Conservation (phyloP, 2,113 vertebrate species). For the Nicator chloris region DNA sequence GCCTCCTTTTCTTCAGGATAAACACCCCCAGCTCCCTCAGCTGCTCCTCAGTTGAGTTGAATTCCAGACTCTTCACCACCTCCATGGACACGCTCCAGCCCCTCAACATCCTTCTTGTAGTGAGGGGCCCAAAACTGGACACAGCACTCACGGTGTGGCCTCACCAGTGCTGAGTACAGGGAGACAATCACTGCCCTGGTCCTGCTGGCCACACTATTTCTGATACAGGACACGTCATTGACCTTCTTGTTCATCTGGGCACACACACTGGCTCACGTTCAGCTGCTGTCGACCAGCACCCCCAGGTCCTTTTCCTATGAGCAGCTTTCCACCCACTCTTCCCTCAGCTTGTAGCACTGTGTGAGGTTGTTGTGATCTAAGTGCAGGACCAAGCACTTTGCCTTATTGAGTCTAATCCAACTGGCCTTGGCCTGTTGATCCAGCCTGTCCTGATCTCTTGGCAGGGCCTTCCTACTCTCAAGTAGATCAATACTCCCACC, state of each 20-base stretch:
- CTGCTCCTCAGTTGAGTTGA: background rate
- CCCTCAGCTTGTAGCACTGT: background rate
- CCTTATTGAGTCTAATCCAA: background rate
- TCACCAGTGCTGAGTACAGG: background rate
- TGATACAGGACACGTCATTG: background rate
- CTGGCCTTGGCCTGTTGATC: background rate
- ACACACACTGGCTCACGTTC: background rate
- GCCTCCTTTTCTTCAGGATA: background rate
- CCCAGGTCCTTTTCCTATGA: background rate
- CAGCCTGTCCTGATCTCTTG: background rate
- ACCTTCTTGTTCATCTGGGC: background rate
- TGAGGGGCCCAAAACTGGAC: background rate
- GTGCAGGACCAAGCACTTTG: background rate
- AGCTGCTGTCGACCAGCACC: background rate
- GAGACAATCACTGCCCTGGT: background rate
- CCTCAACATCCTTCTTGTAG: background rate
- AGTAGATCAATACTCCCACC: background rate
- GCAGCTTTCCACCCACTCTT: background rate
- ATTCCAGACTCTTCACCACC: background rate
- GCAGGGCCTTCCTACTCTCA: background rate
- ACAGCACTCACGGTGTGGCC: rapidly evolving
- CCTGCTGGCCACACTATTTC: background rate
- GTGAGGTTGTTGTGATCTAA: background rate
- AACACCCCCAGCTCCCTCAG: background rate
- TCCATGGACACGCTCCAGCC: rapidly evolving